phyloP scores from a whole-genome alignment of 2,888 invertebrate genomes.

The Geophilus truncorum region DNA sequence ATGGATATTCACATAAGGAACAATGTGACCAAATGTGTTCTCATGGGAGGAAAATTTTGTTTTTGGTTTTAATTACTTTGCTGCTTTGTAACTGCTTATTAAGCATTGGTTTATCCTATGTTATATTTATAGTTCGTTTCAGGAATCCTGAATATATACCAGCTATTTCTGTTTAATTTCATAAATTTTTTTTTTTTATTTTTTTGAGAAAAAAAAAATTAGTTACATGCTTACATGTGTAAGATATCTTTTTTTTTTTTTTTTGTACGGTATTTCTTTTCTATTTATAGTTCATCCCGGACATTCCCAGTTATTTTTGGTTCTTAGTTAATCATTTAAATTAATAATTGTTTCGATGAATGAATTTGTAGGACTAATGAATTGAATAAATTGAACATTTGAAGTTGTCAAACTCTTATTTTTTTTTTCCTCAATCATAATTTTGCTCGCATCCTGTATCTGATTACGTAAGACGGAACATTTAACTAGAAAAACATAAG shows the following conservation, averaged over 20 bases:
- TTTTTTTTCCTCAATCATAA: background rate
- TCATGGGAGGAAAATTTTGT: background rate
- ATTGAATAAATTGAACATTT: background rate
- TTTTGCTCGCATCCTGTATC: background rate
- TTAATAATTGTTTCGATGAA: constrained; percentile 19
- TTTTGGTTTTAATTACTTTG: background rate
- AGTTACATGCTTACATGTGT: background rate
- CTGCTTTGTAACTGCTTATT: background rate
- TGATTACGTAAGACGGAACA: background rate
- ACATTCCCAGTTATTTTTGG: constrained; percentile 22
- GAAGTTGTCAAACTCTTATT: background rate
- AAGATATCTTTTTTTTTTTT: background rate
- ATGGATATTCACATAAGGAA: background rate
- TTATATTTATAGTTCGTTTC: constrained; percentile 5
- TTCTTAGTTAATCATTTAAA: background rate
- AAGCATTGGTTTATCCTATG: background rate
- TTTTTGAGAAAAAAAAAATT: background rate
- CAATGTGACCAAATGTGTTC: background rate
- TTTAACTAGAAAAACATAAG: too few species aligned
- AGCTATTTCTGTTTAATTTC: background rate
- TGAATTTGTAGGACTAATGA: constrained; percentile 3
- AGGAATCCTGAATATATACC: background rate
- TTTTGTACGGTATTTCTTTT: background rate
- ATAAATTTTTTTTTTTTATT: background rate
- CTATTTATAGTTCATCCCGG: constrained; percentile 25